Percentiles rank a stretch among this genome's conserved stretches.
Evolutionary conservation across 1,140 invertebrate species (phyloP).

Genomic region (Calephelis virginiensis): DNA sequence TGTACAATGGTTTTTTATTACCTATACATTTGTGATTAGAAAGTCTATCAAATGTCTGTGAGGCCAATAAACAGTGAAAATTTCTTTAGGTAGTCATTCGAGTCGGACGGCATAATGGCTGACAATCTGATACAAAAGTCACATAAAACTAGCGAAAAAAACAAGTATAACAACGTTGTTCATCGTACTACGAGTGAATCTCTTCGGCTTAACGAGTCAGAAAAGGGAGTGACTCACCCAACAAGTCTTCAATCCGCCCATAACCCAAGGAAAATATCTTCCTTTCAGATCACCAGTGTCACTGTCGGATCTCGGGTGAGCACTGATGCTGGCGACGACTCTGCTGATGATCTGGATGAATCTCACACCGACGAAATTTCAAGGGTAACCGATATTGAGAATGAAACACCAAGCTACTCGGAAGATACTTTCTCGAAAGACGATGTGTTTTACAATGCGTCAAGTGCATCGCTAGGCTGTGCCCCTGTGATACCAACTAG

Average conservation of each 20-base stretch:
- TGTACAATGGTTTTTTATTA: conserved; percentile 76
- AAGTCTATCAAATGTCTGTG: conserved; percentile 77
- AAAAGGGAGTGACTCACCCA: conserved; percentile 78
- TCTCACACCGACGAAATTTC: conserved; percentile 93
- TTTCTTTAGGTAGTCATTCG: conserved; percentile 79
- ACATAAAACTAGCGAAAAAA: conserved; percentile 80
- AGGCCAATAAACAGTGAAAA: conserved; percentile 78
- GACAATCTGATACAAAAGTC: conserved; percentile 80
- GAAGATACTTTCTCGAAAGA: conserved; percentile 91
- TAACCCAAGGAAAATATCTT: conserved; percentile 88
- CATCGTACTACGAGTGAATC: conserved; percentile 89
- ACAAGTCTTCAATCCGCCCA: conserved; percentile 76
- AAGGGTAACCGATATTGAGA: conserved; percentile 88
- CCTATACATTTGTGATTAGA: conserved; percentile 67
- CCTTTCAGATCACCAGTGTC: conserved; percentile 94
- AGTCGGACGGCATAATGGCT: conserved; percentile 79
- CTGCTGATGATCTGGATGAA: conserved; percentile 95
- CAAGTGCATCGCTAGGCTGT: conserved; percentile 85
- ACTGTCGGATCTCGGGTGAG: conserved; percentile 88
- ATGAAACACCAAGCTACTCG: conserved; percentile 91
- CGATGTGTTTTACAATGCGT: conserved; percentile 88
- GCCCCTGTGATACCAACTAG: conserved; percentile 91
- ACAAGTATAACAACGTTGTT: conserved; percentile 82
- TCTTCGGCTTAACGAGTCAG: conserved; percentile 83
- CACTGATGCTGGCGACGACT: conserved; percentile 93